Conservation (phyloP, 2,888 invertebrate genomes). For the Apamea monoglypha region DNA sequence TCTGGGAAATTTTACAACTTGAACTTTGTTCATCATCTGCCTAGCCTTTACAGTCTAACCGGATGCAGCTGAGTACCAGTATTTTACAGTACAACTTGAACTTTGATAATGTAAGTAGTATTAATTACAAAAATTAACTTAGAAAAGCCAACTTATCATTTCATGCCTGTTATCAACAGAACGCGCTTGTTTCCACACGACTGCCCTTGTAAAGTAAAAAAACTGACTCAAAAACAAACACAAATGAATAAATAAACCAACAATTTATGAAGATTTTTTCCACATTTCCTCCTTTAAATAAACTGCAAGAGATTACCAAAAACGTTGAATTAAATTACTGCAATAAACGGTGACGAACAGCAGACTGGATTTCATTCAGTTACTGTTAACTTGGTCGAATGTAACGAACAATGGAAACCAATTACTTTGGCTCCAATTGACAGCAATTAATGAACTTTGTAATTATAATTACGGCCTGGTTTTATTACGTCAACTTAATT, state of each 20-base stretch:
- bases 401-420: constrained; percentile 58
- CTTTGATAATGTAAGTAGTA: no score
- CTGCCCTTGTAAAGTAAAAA: not conserved
- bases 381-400: constrained; percentile 38
- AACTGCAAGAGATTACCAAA: constrained; percentile 40
- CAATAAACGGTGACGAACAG: constrained; percentile 38
- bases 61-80: no score
- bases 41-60: no score
- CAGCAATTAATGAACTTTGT: constrained; percentile 57
- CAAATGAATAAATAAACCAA: not conserved
- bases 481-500: constrained; percentile 54
- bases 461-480: constrained; percentile 52
- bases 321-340: constrained; percentile 31
- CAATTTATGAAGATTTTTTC: constrained; percentile 4
- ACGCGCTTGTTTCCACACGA: not conserved
- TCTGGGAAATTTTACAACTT: not conserved
- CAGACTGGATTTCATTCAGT: constrained; percentile 34
- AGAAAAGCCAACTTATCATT: not conserved
- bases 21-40: not conserved
- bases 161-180: not conserved
- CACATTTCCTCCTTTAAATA: constrained; percentile 4
- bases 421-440: constrained; percentile 57
- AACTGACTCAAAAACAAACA: not conserved
- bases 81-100: not conserved
- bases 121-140: no score